Percentiles rank a stretch among this genome's conserved stretches.
Conservation (phyloP, 2,888 invertebrate species). For the Drosophila peninsularis region DNA sequence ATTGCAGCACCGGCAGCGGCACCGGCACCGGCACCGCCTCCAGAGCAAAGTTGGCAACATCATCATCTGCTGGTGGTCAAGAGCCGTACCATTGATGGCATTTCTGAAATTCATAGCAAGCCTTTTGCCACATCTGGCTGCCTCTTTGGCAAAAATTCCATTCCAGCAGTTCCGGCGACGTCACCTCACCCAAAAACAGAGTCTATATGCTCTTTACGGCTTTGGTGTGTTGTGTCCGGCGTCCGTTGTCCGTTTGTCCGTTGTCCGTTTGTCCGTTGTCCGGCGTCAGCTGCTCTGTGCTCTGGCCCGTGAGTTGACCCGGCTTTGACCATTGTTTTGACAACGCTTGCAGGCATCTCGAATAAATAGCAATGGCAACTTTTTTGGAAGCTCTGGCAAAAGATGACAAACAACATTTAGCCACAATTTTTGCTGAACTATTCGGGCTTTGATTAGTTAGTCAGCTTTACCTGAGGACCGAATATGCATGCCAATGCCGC, state of each 20-base stretch:
- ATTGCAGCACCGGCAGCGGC: conserved; percentile 28
- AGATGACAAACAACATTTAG: conserved; percentile 28
- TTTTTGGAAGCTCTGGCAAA: conserved; percentile 33
- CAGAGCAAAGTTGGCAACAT: conserved; percentile 36
- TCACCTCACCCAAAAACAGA: not conserved
- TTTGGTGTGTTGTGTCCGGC: not conserved
- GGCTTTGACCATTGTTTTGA: conserved; percentile 48
- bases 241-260: not conserved
- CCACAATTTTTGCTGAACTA: conserved; percentile 16
- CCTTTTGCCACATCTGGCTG: conserved; percentile 58
- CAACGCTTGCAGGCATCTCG: conserved; percentile 18
- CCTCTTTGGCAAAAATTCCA: conserved; percentile 43
- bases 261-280: conserved; percentile 3
- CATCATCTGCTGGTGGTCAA: conserved; percentile 46
- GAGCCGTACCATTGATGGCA: conserved; percentile 40
- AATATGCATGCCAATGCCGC: conserved; percentile 11
- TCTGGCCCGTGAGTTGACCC: conserved; percentile 32
- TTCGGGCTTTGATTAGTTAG: conserved; percentile 43
- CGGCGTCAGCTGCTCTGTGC: conserved; percentile 37
- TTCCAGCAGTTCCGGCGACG: conserved; percentile 12
- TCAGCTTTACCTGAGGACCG: conserved; percentile 4
- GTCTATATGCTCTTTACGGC: conserved; percentile 5
- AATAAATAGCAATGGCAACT: conserved; percentile 18
- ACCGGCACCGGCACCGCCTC: conserved; percentile 31
- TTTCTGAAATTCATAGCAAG: conserved; percentile 52